These are phyloP conservation scores for Pelobates cultripes DNA, from an alignment of 2,797 vertebrate genomes.

Conservation along the genomic window DNA sequence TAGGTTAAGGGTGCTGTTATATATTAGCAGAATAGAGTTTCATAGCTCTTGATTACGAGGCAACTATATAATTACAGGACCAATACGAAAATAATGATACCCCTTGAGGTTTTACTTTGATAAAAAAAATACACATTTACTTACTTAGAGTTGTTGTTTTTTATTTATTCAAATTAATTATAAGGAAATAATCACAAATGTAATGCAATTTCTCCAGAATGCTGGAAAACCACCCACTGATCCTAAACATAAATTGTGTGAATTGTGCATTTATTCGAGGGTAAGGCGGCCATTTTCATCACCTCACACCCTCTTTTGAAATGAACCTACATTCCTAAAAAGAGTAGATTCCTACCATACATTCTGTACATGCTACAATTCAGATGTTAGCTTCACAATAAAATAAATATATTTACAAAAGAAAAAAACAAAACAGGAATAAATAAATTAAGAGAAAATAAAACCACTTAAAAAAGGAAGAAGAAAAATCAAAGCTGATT, in stretches of 20 bases:
- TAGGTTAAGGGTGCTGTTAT: no score
- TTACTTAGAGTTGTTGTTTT: background rate
- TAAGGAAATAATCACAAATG: no score
- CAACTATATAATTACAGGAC: no score
- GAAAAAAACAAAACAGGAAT: constrained; percentile 81
- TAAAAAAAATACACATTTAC: background rate
- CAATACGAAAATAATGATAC: background rate
- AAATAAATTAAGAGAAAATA: constrained; percentile 88
- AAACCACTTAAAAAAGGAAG: constrained; percentile 83
- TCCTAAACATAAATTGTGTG: constrained; percentile 31
- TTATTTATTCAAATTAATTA: no score
- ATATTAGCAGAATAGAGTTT: no score
- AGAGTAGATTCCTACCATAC: constrained; percentile 94
- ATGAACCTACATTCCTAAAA: constrained; percentile 88
- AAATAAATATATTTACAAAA: constrained; percentile 99
- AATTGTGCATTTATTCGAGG: constrained; percentile 62
- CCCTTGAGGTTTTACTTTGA: background rate
- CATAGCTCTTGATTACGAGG: no score
- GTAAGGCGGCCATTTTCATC: constrained; percentile 59
- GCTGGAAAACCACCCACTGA: constrained; percentile 31
- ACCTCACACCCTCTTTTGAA: constrained; percentile 77
- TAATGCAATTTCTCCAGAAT: background rate
- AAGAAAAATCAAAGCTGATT: constrained; percentile 90
- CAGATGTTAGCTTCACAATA: constrained; percentile 93
- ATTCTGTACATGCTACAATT: constrained; percentile 97